Conservation (phyloP, 1,140 invertebrate genomes). For the Atta colombica region DNA sequence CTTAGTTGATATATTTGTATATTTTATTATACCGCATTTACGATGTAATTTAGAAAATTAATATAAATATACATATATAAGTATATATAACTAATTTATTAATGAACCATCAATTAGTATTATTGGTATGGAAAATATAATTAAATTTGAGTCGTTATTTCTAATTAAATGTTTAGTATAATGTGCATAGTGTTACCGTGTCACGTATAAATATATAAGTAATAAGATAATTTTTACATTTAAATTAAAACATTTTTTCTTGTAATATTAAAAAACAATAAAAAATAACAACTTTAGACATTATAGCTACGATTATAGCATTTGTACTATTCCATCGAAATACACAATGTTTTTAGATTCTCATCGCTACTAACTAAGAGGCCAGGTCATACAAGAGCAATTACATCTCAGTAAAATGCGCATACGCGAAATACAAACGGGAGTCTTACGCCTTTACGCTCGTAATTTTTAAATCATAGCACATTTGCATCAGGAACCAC, state of each 20-base stretch:
- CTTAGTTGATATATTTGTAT: background rate
- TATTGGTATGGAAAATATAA: background rate
- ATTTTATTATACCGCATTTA: slow-evolving; percentile 1
- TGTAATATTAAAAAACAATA: background rate
- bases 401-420: slow-evolving; percentile 27
- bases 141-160: background rate
- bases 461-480: slow-evolving; percentile 23
- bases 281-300: background rate
- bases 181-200: too few species aligned
- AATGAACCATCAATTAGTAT: background rate
- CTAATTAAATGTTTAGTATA: background rate
- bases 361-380: background rate
- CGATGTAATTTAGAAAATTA: background rate
- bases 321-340: slow-evolving; percentile 29
- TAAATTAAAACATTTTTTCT: background rate
- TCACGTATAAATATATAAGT: background rate
- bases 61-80: background rate
- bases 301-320: background rate
- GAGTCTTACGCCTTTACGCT: slow-evolving; percentile 1
- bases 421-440: background rate
- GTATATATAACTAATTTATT: background rate
- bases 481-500: slow-evolving; percentile 42
- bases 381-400: too few species aligned
- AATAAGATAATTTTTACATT: slow-evolving; percentile 2
- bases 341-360: slow-evolving; percentile 8